Evolutionary conservation across 64 coral and sea anemone species (phyloP), one percentile per base, ranked within the genome.

Genomic region (Astreopora myriophthalma): DNA sequence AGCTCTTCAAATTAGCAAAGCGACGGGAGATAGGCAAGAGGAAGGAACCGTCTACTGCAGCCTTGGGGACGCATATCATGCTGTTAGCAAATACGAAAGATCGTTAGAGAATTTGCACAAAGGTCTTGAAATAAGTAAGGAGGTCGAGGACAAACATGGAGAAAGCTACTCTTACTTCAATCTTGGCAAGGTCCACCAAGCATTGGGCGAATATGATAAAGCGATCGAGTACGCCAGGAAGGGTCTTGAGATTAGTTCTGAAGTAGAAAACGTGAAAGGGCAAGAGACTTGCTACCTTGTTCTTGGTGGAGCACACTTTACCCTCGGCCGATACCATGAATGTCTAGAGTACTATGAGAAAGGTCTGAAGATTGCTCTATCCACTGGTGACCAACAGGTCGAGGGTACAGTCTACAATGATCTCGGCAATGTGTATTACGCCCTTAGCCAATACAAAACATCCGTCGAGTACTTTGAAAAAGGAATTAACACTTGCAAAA

Each of bases 271-370:
- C 24, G 38, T 9, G 28, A 0, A 9, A 5, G 88, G 19, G 23
- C 14, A 90, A 68, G 38, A 62, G 12, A 9, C 8, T 68, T 78
- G 24, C 17, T 80, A 52, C 61, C 28, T 44, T 20, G 49, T 80
- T 9, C 66, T 72, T 7, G 88, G 57, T 23, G 29, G 10, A 30
- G 75, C 48, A 6, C 68, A 90, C 12, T 8, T 48, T 33, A 35
- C 40, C 12, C 57, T 48, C 9, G 88, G 75, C 20, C 36, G 80
- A 52, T 90, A 38, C 86, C 48, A 75, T 23, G 38, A 35, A 35
- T 74, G 49, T 33, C 34, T 89, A 6, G 48, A 89, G 34, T 89
- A 61, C 36, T 66, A 89, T 76, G 61, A 75, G 34, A 89, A 67
- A 44, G 34, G 48, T 65, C 44, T 76, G 23, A 34, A 60, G 20